A percentile compares a stretch with the other conserved stretches of the same genome.
Conservation (phyloP, 2,888 invertebrate species). For the Strigamia maritima region DNA sequence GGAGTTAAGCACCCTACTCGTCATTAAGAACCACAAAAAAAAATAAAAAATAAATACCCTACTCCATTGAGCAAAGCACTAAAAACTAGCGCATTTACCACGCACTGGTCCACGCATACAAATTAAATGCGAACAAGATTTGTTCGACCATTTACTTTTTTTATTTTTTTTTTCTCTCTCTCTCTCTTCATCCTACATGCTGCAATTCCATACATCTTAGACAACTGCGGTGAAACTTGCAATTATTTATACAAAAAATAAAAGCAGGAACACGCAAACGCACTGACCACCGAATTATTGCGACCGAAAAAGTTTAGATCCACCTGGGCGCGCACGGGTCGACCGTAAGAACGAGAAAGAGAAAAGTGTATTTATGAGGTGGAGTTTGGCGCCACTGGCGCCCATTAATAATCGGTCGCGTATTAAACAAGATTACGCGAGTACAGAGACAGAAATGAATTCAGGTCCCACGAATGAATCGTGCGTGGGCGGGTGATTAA, state of each 20-base stretch:
- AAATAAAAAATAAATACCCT: slow-evolving; percentile 8
- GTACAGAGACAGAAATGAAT: slow-evolving; percentile 29
- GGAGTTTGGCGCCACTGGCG: slow-evolving; percentile 20
- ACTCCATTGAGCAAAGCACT: slow-evolving; percentile 13
- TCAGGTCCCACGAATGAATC: slow-evolving; percentile 24
- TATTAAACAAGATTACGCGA: slow-evolving; percentile 19
- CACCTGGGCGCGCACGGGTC: slow-evolving; percentile 21
- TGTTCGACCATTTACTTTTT: slow-evolving; percentile 3
- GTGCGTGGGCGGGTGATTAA: slow-evolving; percentile 27
- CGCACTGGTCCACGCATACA: slow-evolving; percentile 5
- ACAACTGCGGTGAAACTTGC: background rate
- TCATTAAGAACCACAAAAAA: slow-evolving; percentile 7
- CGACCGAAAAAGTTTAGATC: slow-evolving; percentile 23
- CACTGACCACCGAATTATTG: slow-evolving; percentile 11
- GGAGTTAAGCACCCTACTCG: slow-evolving; percentile 8
- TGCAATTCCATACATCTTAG: slow-evolving; percentile 4
- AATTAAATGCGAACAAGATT: slow-evolving; percentile 13
- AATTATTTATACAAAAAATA: slow-evolving; percentile 4
- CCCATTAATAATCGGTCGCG: slow-evolving; percentile 27
- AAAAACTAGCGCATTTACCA: slow-evolving; percentile 6
- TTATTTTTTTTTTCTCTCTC: background rate
- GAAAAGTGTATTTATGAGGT: background rate
- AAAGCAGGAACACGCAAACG: background rate
- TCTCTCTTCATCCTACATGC: background rate
- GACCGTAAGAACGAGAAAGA: slow-evolving; percentile 2